Evolutionary conservation across 2,888 invertebrate species (phyloP), one percentile per base, ranked within the genome.

Genomic region (Tipula lateralis): DNA sequence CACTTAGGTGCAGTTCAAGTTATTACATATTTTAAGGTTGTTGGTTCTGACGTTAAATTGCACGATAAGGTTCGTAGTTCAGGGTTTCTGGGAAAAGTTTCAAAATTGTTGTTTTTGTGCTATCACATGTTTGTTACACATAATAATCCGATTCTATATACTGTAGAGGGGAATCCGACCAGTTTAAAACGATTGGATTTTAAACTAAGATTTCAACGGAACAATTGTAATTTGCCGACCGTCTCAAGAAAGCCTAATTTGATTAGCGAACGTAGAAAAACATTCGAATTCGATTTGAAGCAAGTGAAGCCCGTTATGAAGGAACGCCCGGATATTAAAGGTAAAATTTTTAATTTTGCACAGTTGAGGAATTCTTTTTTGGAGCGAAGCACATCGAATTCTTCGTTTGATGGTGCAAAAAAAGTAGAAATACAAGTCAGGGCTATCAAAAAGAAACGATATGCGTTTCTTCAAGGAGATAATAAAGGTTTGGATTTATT

Each of bases 211-310:
- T 86, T 90, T 7, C 89, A 90, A 85, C 88, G 89, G 86, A 89
- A 90, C 32, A 82, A 82, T 32, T 30, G 30, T 30, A 30, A 29
- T 30, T 29, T 30, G 5, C 30, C 82, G 30, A 82, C 82, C 0
- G 83, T 32, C 82, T 30, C 29, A 13, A 13, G 6, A n/a, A 83
- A 83, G 84, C 89, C 90, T 36, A 90, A 90, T 86, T 90, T 90
- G 29, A 88, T 90, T 32, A 87, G 88, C 85, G 90, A 90, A 90
- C 88, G 90, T 12, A 90, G 90, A 84, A 89, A 90, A 85, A 90
- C 90, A 0, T 86, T 90, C 39, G 90, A 90, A 86, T 89, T 88
- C 83, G 90, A 88, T 86, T 87, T 88, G 30, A 85, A 87, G 0
- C 89, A 88, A 80, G 90, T 50, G 24, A 5, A 13, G 9, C 9